Evolutionary conservation across 1,140 invertebrate genomes (phyloP), one percentile per base, ranked within the genome.

Genomic region (Eumeta japonica): DNA sequence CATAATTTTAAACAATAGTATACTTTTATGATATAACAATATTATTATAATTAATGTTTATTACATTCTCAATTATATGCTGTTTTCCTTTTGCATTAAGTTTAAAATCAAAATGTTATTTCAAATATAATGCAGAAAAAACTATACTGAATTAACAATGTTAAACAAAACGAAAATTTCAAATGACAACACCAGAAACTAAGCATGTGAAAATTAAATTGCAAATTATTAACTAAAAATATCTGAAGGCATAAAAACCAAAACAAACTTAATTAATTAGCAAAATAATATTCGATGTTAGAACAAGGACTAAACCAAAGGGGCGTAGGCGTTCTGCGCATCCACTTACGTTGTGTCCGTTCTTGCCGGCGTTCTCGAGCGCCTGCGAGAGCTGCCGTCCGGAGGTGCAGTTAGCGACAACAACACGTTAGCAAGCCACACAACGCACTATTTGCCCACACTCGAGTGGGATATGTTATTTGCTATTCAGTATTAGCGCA

Each of bases 301-400:
- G 11, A 17, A 36, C 16, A 13, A 36, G 10, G 19, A 24, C n/a
- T 24, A 24, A 24, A 24, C n/a, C n/a, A n/a, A n/a, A n/a, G n/a
- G n/a, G n/a, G n/a, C n/a, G n/a, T n/a, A n/a, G n/a, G n/a, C n/a
- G n/a, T n/a, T n/a, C n/a, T n/a, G n/a, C n/a, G n/a, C n/a, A n/a
- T n/a, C n/a, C n/a, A 71, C 68, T 73, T 65, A 74, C 66, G 62
- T 71, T 70, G 47, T 51, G 62, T 43, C 64, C 66, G 55, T 57
- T 62, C 63, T 70, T 71, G 52, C 55, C 56, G 32, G 60, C 63
- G 54, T 41, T 55, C 64, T 73, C 70, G 54, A 67, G 59, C 50
- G 66, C 64, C 59, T 68, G 64, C 52, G 68, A 61, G 52, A 73
- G 62, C 68, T 73, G 66, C 52, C 45, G 37, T 44, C 56, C 52